Evolutionary conservation across 64 coral and sea anemone species (phyloP).

Genomic region (Trachythela sp.): DNA sequence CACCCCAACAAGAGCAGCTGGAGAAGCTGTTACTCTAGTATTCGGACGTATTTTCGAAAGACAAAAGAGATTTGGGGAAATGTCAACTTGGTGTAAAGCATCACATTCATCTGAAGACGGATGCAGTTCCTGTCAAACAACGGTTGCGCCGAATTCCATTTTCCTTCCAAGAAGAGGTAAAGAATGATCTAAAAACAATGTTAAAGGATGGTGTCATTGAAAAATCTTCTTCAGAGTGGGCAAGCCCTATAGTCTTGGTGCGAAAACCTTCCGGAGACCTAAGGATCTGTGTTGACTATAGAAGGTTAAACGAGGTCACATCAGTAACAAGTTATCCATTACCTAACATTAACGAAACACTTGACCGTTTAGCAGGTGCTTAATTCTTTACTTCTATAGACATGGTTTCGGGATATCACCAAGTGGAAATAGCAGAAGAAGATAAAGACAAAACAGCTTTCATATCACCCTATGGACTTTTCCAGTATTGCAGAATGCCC

Average conservation of each 20-base stretch:
- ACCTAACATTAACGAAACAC: conserved; percentile 51
- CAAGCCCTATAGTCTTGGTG: not conserved
- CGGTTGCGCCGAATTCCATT: conserved; percentile 29
- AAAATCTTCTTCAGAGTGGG: not conserved
- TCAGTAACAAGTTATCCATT: not conserved
- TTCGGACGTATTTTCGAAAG: conserved; percentile 39
- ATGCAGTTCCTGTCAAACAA: conserved; percentile 51
- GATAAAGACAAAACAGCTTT: too few relatives aligned
- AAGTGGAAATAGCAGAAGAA: conserved; percentile 23
- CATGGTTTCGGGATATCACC: conserved; percentile 47
- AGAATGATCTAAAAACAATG: not conserved
- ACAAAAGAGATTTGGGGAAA: conserved; percentile 44
- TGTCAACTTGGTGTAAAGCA: conserved; percentile 35
- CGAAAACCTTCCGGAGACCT: not conserved
- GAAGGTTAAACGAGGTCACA: not conserved
- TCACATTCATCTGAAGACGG: conserved; percentile 31
- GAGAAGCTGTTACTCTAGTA: conserved; percentile 42
- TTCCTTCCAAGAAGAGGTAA: not conserved
- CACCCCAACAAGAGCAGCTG: too few relatives aligned
- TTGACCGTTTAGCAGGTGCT: conserved; percentile 56
- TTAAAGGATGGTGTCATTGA: not conserved
- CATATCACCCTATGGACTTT: too few relatives aligned
- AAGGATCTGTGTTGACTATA: not conserved
- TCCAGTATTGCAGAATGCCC: too few relatives aligned
- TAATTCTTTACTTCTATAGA: conserved; percentile 52